phyloP scores from a whole-genome alignment of 2,113 vertebrate genomes.

The Malaclemys terrapin region DNA sequence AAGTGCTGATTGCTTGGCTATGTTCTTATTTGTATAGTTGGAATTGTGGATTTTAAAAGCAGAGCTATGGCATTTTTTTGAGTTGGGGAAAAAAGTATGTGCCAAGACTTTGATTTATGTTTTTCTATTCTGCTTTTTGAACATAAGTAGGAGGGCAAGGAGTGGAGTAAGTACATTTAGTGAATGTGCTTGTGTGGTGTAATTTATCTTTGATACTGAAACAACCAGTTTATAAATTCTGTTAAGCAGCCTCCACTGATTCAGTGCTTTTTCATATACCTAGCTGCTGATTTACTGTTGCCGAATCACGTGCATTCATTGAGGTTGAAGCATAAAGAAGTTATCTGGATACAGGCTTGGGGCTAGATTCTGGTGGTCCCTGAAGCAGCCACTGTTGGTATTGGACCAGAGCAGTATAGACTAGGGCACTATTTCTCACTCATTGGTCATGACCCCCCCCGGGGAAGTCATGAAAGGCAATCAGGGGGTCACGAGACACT shows the following conservation, averaged over 20 bases:
- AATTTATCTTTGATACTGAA: conserved; percentile 69
- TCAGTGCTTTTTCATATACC: conserved; percentile 30
- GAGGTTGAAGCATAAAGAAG: not conserved
- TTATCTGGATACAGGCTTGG: not conserved
- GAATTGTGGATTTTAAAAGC: conserved; percentile 22
- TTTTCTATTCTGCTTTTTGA: conserved; percentile 68
- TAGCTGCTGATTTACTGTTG: not conserved
- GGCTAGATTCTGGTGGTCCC: not conserved
- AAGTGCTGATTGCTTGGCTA: conserved; percentile 38
- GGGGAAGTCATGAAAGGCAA: not conserved
- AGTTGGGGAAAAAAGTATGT: conserved; percentile 55
- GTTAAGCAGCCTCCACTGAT: conserved; percentile 44
- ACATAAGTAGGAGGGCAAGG: conserved; percentile 60
- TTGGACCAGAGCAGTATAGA: fast-evolving
- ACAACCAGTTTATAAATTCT: conserved; percentile 57
- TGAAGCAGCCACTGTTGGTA: conserved; percentile 10
- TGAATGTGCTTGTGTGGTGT: conserved; percentile 46
- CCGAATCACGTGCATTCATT: conserved; percentile 5
- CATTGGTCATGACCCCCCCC: not conserved
- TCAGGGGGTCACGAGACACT: not conserved
- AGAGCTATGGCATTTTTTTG: conserved; percentile 35
- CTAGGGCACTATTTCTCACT: not conserved
- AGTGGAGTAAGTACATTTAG: conserved; percentile 60
- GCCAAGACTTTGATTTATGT: conserved; percentile 71
- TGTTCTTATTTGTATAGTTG: conserved; percentile 31